Conservation (phyloP, 2,113 vertebrate species). For the Puffinus mauretanicus region DNA sequence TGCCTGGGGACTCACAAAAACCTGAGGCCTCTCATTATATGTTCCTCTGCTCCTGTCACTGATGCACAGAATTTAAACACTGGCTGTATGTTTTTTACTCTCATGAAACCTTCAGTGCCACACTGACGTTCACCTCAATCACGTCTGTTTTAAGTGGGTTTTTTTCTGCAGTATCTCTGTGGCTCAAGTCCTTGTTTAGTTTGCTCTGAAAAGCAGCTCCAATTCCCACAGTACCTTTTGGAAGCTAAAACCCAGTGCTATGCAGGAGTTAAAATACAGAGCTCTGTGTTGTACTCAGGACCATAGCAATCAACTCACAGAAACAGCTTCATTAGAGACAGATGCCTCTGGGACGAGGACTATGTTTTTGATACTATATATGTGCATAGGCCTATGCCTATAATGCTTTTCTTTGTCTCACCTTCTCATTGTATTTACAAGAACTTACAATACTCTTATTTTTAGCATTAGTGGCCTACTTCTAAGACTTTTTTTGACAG, state of each 20-base stretch:
- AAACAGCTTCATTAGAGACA: not conserved
- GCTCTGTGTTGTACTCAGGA: not conserved
- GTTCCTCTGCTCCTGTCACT: not conserved
- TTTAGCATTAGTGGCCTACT: not conserved
- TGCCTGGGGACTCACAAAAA: not conserved
- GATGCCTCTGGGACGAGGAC: not conserved
- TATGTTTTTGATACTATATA: not conserved
- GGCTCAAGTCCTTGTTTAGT: not conserved
- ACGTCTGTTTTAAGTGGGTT: not conserved
- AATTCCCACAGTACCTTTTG: not conserved
- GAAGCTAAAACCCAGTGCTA: not conserved
- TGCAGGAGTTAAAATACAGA: not conserved
- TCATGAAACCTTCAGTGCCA: not conserved
- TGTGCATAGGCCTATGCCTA: not conserved
- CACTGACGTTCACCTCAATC: not conserved
- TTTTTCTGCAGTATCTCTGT: not conserved
- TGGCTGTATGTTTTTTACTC: not conserved
- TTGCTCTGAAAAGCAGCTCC: not conserved
- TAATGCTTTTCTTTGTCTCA: not conserved
- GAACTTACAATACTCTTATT: not conserved
- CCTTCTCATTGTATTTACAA: not conserved
- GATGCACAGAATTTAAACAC: not conserved
- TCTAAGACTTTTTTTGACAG: not conserved
- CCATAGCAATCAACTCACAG: not conserved
- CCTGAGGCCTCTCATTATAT: not conserved